These are phyloP conservation scores for Drosophila orena DNA, from an alignment of 1,140 invertebrate genomes.

Conservation along the genomic window DNA sequence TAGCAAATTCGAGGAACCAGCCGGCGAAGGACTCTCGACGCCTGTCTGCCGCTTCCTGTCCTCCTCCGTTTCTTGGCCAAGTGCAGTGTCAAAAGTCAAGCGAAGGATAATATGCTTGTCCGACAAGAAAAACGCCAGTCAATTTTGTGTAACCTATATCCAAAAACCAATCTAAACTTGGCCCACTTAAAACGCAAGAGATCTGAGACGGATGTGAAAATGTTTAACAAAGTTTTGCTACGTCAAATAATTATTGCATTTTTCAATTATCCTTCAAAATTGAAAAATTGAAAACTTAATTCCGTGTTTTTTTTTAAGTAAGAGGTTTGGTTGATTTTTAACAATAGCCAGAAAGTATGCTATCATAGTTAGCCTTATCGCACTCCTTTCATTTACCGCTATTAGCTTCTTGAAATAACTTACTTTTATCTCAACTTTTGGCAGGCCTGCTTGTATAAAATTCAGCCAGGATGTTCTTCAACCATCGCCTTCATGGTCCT, in stretches of 20 bases:
- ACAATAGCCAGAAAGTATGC: constrained; percentile 31
- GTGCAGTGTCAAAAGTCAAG: constrained; percentile 69
- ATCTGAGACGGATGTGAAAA: neutral
- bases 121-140: constrained; percentile 54
- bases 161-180: constrained; percentile 3
- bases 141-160: constrained; percentile 11
- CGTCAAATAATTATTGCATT: too few species aligned
- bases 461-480: constrained; percentile 1
- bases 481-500: constrained; percentile 10
- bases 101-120: constrained; percentile 57
- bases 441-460: constrained; percentile 1
- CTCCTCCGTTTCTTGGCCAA: constrained; percentile 35
- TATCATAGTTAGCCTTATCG: neutral
- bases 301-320: too few species aligned
- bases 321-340: too few species aligned
- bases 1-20: constrained; percentile 39
- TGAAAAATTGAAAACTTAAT: too few species aligned
- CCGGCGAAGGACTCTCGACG: constrained; percentile 39
- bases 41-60: constrained; percentile 23
- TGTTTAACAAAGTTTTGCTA: too few species aligned
- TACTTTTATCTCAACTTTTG: neutral
- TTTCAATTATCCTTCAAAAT: too few species aligned
- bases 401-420: neutral
- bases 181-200: neutral
- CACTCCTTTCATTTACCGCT: neutral